Conservation (phyloP, 2,113 vertebrate genomes). For the Catharus bicknelli region DNA sequence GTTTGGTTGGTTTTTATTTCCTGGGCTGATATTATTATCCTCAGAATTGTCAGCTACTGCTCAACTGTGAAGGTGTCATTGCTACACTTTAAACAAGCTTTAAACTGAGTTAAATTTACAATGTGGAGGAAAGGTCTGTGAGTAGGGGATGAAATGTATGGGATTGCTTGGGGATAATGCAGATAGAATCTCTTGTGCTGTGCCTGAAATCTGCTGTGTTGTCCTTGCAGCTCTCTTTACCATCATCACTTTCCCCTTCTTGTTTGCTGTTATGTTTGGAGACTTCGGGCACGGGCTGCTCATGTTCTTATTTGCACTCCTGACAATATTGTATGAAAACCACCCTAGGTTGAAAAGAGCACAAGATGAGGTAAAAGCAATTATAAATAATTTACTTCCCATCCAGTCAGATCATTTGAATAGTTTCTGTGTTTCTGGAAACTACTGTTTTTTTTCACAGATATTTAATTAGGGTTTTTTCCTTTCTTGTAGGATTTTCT, state of each 20-base stretch:
- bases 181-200: neutral
- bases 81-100: neutral
- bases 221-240: slow-evolving; percentile 86
- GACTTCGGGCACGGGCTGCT: slow-evolving; percentile 92
- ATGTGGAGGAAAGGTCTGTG: neutral
- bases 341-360: slow-evolving; percentile 85
- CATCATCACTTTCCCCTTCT: slow-evolving; percentile 94
- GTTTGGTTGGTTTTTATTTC: neutral
- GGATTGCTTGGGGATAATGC: neutral
- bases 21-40: neutral
- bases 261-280: slow-evolving; percentile 98
- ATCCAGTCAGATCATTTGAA: neutral
- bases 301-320: slow-evolving; percentile 88
- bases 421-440: neutral
- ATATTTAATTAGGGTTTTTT: neutral
- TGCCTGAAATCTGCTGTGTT: neutral
- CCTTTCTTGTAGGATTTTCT: neutral
- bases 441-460: neutral
- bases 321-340: slow-evolving; percentile 89
- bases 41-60: neutral
- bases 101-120: neutral
- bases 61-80: neutral
- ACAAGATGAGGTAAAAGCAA: slow-evolving; percentile 86
- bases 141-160: neutral
- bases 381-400: neutral